Evolutionary conservation across 2,113 vertebrate species (phyloP).

Genomic region (Burhinus oedicnemus): DNA sequence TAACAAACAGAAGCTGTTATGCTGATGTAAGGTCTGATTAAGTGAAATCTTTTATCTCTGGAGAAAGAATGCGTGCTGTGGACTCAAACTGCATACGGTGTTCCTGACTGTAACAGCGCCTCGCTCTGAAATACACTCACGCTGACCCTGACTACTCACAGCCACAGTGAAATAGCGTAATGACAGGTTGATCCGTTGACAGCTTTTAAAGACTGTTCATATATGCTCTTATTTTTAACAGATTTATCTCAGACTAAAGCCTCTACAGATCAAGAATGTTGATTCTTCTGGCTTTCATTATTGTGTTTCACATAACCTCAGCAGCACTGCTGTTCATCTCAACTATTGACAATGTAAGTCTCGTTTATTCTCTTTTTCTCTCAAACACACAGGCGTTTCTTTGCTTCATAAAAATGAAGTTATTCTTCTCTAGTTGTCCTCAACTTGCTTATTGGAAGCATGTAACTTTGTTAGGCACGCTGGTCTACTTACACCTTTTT

Average conservation of each 20-base stretch:
- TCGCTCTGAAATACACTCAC: not conserved
- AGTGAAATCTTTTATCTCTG: not conserved
- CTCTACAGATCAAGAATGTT: conserved; percentile 70
- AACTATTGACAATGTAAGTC: conserved; percentile 82
- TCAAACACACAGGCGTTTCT: not conserved
- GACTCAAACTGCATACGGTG: not conserved
- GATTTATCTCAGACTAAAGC: not conserved
- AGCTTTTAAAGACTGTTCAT: not conserved
- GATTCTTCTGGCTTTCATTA: conserved; percentile 82
- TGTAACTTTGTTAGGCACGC: not conserved
- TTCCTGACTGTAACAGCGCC: not conserved
- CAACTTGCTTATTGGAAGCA: not conserved
- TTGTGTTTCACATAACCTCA: conserved; percentile 80
- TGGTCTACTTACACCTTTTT: not conserved
- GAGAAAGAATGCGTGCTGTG: not conserved
- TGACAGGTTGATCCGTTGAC: not conserved
- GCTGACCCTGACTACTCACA: not conserved
- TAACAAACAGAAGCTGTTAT: not conserved
- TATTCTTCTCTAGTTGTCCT: not conserved
- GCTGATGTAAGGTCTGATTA: not conserved
- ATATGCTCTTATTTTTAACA: not conserved
- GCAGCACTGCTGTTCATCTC: conserved; percentile 77
- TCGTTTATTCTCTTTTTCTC: not conserved
- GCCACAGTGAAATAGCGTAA: not conserved
- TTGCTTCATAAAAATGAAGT: not conserved